phyloP scores from a whole-genome alignment of 2,797 vertebrate species.

The Chloroceryle inda region DNA sequence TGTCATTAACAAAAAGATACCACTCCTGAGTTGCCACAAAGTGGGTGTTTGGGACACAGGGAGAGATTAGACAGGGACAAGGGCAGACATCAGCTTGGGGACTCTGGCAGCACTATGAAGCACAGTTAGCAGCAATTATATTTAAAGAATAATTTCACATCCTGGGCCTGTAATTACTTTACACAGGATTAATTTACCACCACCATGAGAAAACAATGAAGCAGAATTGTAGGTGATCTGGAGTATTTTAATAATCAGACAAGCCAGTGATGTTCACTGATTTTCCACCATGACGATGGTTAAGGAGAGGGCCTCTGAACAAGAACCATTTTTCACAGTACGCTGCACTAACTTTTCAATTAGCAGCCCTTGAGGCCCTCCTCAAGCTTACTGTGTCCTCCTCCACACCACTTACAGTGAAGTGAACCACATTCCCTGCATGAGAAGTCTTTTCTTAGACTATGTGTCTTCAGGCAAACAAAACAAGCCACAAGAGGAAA shows the following conservation, averaged over 20 bases:
- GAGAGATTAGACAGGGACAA: background rate
- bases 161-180: slow-evolving; percentile 19
- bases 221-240: background rate
- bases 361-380: background rate
- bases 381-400: background rate
- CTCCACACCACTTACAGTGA: background rate
- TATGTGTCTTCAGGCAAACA: background rate
- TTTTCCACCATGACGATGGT: background rate
- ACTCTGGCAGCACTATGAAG: background rate
- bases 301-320: background rate
- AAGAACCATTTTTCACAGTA: background rate
- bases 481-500: background rate
- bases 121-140: background rate
- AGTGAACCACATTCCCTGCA: background rate
- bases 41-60: background rate
- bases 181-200: slow-evolving; percentile 20
- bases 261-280: background rate
- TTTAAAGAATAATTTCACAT: background rate
- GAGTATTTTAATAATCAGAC: background rate
- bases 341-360: background rate
- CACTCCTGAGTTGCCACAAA: background rate
- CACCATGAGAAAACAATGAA: background rate
- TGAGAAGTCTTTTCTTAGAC: background rate
- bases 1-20: background rate
- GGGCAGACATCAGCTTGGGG: background rate